Base-by-base conservation (phyloP, 2,888 invertebrate genomes). In the Drosophila austrosaltans region DNA sequence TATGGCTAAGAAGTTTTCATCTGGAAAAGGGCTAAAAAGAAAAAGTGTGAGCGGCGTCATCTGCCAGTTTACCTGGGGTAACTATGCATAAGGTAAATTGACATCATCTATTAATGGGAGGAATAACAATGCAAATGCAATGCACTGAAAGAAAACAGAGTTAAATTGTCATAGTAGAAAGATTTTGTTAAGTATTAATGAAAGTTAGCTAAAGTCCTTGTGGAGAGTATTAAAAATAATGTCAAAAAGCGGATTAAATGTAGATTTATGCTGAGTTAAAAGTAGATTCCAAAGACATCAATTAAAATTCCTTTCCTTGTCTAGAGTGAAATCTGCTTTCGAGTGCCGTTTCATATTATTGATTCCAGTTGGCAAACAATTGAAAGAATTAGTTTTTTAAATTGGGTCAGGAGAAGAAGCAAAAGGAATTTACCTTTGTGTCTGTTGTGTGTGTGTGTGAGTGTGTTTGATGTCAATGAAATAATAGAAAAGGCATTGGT, bases 1-100 rank as follows among this genome's bases (percentile, higher is more conserved):
- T 83, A 69, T 66, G 84, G 81, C 78, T 80, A 72, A 68, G 66
- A 81, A 64, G 66, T 30, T 54, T 68, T 48, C 25, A 25, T 48
- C 48, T 48, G 32, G 6, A 30, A 8, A 8, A 32, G 32, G 1
- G 36, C 8, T 36, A 36, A 36, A 8, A 36, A 36, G 8, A 4
- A 36, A 36, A 8, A 54, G 42, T 16, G 70, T 64, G 62, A 32
- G 28, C 60, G 69, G 22, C 36, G 57, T 39, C 57, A 57, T 32
- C 56, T 30, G 56, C 56, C 56, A 32, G 12, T 57, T 57, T 22
- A 39, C 48, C 22, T 48, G 48, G 36, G 56, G 56, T 57, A 57
- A 57, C 56, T 57, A 57, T 36, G 56, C 56, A 57, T 36, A 57
- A 30, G 57, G 57, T 22, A 57, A 57, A 36, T 57, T 57, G 57